These are phyloP conservation scores for Sceliomorpha sp. DNA, from an alignment of 2,888 invertebrate genomes.

Conservation along the genomic window DNA sequence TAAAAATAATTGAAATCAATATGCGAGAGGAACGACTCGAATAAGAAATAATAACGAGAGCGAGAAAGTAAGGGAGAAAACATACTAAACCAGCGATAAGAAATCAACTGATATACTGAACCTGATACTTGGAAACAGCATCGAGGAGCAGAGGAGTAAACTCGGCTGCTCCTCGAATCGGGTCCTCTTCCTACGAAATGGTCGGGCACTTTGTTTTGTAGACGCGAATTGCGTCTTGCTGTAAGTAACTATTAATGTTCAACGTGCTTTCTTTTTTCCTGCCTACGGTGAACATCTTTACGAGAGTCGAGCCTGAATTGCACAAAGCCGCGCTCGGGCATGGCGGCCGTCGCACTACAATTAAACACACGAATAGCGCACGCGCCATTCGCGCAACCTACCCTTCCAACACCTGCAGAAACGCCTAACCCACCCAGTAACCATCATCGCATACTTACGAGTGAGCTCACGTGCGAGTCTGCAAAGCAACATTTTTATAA, in stretches of 20 bases:
- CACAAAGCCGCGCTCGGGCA: slow-evolving; percentile 77
- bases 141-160: slow-evolving; percentile 48
- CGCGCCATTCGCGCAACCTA: slow-evolving; percentile 68
- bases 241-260: too few species aligned
- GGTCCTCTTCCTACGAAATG: slow-evolving; percentile 61
- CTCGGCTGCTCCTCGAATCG: slow-evolving; percentile 42
- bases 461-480: slow-evolving; percentile 24
- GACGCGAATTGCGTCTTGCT: slow-evolving; percentile 51
- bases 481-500: slow-evolving; percentile 33
- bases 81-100: too few species aligned
- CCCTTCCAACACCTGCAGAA: slow-evolving; percentile 59
- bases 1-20: slow-evolving; percentile 1
- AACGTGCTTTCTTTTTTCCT: slow-evolving; percentile 51
- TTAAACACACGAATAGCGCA: slow-evolving; percentile 77
- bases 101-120: too few species aligned
- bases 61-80: too few species aligned
- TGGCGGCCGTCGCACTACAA: slow-evolving; percentile 81
- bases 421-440: slow-evolving; percentile 46
- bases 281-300: slow-evolving; percentile 55
- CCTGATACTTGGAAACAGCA: slow-evolving; percentile 54
- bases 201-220: slow-evolving; percentile 46
- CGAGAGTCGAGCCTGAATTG: slow-evolving; percentile 64
- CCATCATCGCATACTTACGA: slow-evolving; percentile 28
- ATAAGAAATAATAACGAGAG: slow-evolving; percentile 14
- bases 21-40: neutral